A percentile compares a stretch with the other conserved stretches of the same genome.
phyloP scores from a whole-genome alignment of 2,113 vertebrate genomes.

The Columbina picui region DNA sequence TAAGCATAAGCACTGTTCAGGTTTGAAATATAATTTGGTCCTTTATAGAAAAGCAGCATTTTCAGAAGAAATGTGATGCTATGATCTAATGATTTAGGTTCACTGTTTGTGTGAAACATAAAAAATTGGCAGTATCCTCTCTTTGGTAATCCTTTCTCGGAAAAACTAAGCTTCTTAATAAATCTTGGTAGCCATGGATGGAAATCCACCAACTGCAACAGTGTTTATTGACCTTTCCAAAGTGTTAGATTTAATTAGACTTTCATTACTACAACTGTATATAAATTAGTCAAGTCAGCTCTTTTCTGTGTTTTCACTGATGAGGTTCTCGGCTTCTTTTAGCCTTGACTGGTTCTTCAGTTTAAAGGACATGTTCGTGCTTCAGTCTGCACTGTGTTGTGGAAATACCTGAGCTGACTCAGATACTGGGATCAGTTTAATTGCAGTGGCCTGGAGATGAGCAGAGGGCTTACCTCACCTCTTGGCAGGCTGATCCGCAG shows the following conservation, averaged over 20 bases:
- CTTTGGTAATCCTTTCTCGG: slow-evolving; percentile 51
- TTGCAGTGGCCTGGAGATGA: not conserved
- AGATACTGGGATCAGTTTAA: not conserved
- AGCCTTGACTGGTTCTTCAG: not conserved
- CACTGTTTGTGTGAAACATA: slow-evolving; percentile 22
- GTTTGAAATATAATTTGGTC: not conserved
- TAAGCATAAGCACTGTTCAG: not conserved
- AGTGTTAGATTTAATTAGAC: slow-evolving; percentile 51
- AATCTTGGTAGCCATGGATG: slow-evolving; percentile 33
- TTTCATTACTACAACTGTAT: slow-evolving; percentile 31
- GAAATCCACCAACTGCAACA: slow-evolving; percentile 42
- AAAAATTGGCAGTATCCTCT: slow-evolving; percentile 16
- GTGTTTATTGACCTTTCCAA: slow-evolving; percentile 52
- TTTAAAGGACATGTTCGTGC: not conserved
- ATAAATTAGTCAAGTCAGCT: slow-evolving; percentile 15
- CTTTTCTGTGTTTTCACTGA: not conserved
- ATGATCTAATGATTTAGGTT: slow-evolving; percentile 29
- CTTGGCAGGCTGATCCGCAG: not conserved
- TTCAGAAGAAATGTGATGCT: slow-evolving; percentile 6
- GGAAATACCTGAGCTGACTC: not conserved
- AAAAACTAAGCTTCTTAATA: slow-evolving; percentile 68
- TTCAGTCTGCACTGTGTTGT: not conserved
- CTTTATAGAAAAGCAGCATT: not conserved
- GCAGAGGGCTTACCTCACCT: not conserved
- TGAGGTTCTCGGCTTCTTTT: not conserved